Conservation (phyloP, 2,888 invertebrate species). For the Miltochrista miniata region DNA sequence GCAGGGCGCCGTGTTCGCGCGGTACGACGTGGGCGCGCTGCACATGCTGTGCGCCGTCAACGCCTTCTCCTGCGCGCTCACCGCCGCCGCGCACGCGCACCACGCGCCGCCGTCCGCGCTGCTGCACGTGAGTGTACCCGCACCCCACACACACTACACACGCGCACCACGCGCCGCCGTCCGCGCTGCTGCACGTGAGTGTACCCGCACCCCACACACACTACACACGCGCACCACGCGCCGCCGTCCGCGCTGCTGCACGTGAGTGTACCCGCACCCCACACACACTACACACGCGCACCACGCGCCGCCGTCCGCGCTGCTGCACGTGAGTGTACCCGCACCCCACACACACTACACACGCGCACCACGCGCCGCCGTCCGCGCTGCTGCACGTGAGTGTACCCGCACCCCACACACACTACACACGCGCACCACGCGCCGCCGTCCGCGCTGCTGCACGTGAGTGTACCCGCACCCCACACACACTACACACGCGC, state of each 20-base stretch:
- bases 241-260: conserved; percentile 73
- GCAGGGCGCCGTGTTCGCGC: conserved; percentile 95
- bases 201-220: background rate
- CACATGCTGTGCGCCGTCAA: conserved; percentile 91
- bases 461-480: conserved; percentile 20
- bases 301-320: conserved; percentile 86
- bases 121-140: conserved; percentile 35
- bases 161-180: too few species aligned
- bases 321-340: conserved; percentile 41
- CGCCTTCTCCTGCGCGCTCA: conserved; percentile 95
- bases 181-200: too few species aligned
- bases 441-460: conserved; percentile 72
- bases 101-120: conserved; percentile 86
- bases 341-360: background rate
- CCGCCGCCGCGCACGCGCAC: conserved; percentile 88
- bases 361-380: conserved; percentile 84
- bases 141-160: background rate
- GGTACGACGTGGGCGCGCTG: conserved; percentile 78
- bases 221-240: conserved; percentile 86
- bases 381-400: conserved; percentile 97
- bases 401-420: too few species aligned
- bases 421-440: conserved; percentile 89
- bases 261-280: conserved; percentile 17
- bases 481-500: conserved; percentile 74
- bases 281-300: conserved; percentile 82